Conservation (phyloP, 1,140 invertebrate species). For the Lepidotrigona ventralis region DNA sequence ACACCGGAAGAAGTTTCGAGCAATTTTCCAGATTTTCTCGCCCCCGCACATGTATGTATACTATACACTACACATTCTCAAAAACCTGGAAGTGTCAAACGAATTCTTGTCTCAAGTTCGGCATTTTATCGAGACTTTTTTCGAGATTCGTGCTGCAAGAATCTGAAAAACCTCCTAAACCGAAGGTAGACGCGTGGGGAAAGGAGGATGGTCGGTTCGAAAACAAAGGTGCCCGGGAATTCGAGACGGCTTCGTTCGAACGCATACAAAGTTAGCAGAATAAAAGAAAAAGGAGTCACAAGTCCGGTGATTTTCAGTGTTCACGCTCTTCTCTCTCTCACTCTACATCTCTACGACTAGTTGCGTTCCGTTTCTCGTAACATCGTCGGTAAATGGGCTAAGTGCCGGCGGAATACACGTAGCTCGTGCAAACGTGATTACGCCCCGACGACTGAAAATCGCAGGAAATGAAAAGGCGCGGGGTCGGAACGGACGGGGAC, state of each 20-base stretch:
- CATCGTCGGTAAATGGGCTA: constrained; percentile 31
- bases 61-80: no score
- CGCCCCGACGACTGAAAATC: constrained; percentile 53
- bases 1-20: no score
- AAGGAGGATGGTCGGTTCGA: not conserved
- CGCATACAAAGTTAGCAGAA: not conserved
- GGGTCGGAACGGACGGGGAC: not conserved
- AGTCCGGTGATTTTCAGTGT: not conserved
- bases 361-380: not conserved
- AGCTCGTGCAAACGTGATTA: constrained; percentile 49
- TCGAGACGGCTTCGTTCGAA: not conserved
- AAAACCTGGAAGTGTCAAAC: no score
- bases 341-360: not conserved
- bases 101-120: no score
- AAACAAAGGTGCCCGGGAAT: not conserved
- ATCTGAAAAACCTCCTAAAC: no score
- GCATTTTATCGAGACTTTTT: no score
- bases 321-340: not conserved
- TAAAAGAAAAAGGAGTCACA: not conserved
- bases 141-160: no score
- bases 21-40: no score
- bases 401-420: constrained; percentile 47
- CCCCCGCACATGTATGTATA: no score
- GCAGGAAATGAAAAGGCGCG: constrained; percentile 43
- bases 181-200: no score